phyloP scores from a whole-genome alignment of 2,888 invertebrate species.

The Anagyrus pseudococci region DNA sequence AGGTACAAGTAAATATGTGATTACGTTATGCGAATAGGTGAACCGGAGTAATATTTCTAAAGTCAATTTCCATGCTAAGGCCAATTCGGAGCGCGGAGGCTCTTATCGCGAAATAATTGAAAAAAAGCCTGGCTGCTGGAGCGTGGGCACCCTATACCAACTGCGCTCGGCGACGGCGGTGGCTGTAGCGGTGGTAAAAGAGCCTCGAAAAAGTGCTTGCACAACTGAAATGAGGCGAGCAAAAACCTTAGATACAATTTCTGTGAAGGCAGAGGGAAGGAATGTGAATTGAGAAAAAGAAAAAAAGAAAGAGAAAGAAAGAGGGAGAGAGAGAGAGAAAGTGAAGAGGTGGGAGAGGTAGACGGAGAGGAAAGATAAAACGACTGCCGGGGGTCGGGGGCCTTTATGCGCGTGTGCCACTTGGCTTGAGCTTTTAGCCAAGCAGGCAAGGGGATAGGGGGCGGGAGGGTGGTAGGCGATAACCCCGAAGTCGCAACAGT shows the following conservation, averaged over 20 bases:
- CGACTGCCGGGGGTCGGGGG: too few species aligned
- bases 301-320: not conserved
- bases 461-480: conserved; percentile 5
- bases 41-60: conserved; percentile 30
- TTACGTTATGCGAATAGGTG: too few species aligned
- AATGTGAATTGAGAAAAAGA: not conserved
- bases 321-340: not conserved
- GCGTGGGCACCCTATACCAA: not conserved
- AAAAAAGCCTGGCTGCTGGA: conserved; percentile 14
- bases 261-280: conserved; percentile 8
- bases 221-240: conserved; percentile 22
- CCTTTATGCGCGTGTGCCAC: conserved; percentile 34
- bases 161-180: not conserved
- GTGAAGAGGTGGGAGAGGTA: not conserved
- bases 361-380: not conserved
- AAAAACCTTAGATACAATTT: conserved; percentile 32
- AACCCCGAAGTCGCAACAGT: conserved; percentile 32
- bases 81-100: conserved; percentile 11
- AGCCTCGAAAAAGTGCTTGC: conserved; percentile 32
- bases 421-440: conserved; percentile 24
- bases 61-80: conserved; percentile 24
- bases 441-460: conserved; percentile 7
- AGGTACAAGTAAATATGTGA: too few species aligned
- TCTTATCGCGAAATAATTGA: conserved; percentile 34
- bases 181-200: conserved; percentile 5